Evolutionary conservation across 2,888 invertebrate species (phyloP), one percentile per base, ranked within the genome.

Genomic region (Plusia festucae): DNA sequence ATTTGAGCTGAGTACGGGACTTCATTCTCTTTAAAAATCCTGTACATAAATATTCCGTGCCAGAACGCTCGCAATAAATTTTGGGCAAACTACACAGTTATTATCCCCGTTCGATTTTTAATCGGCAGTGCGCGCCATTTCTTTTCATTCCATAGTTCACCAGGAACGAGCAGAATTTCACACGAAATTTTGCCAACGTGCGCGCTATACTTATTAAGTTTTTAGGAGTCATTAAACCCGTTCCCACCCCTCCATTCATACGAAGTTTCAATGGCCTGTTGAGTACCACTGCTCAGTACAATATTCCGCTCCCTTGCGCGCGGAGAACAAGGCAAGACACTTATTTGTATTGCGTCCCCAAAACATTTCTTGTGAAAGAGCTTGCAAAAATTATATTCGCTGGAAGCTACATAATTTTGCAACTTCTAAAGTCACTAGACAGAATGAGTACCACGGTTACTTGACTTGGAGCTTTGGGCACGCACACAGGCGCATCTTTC

Each of bases 361-460:
- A 61, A 24, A 65, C 40, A 51, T 60, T 54, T 40, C 59, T 70
- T 57, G 59, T 54, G 27, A 51, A 53, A 53, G 55, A 56, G 6
- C 22, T 61, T 59, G 53, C 76, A 75, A 75, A 62, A 75, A 70
- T 73, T 75, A 60, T 62, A 70, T 62, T 66, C 30, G 76, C 71
- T 46, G 57, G 56, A 51, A 66, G 73, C 71, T 57, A 66, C 30
- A 30, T n/a, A 54, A 66, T 62, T 75, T 70, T 66, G 30, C 13
- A 52, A 66, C 66, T 75, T 70, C 66, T 62, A 70, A 73, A 63
- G 76, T 34, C 51, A 11, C n/a, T 32, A 34, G 32, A 59, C 59
- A 27, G 71, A 65, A 32, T 57, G 61, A 51, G 59, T 70, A 57
- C 59, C 60, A 70, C 34, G 60, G 22, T 73, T 57, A 32, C 30